Percentiles rank a stretch among this genome's conserved stretches.
These are phyloP conservation scores for Oryzias sinensis DNA, from an alignment of 2,797 vertebrate species.

Conservation along the genomic window DNA sequence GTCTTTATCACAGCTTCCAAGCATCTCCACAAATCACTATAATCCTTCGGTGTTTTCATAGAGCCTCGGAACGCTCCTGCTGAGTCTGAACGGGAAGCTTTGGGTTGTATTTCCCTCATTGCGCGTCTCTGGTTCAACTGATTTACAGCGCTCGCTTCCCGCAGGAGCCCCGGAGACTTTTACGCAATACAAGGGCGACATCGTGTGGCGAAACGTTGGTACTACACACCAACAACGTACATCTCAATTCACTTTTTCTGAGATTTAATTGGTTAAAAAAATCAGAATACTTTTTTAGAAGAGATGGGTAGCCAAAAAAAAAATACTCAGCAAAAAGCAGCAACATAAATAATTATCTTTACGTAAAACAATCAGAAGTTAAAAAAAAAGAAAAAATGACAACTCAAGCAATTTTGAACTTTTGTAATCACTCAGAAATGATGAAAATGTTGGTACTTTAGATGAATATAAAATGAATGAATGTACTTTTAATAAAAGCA, in stretches of 20 bases:
- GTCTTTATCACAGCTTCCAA: conserved; percentile 32
- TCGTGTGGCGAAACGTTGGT: conserved; percentile 26
- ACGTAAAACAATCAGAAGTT: too few relatives aligned
- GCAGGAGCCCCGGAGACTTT: fast-evolving
- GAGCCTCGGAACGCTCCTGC: conserved; percentile 14
- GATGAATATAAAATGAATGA: too few relatives aligned
- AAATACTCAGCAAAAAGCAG: too few relatives aligned
- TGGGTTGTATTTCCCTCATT: conserved; percentile 4
- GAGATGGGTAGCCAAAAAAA: too few relatives aligned
- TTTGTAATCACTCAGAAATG: too few relatives aligned
- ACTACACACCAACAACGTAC: conserved; percentile 1
- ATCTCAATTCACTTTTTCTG: background rate
- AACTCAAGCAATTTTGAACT: too few relatives aligned
- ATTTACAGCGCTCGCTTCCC: conserved; percentile 13
- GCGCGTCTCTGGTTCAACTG: conserved; percentile 12
- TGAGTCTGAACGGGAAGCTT: conserved; percentile 18
- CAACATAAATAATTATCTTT: too few relatives aligned
- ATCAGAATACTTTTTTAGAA: too few relatives aligned
- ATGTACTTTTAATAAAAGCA: too few relatives aligned
- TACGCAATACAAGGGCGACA: conserved; percentile 55
- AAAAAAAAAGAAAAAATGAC: too few relatives aligned
- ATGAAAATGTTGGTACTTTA: too few relatives aligned
- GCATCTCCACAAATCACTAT: conserved; percentile 43
- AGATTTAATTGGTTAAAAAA: too few relatives aligned
- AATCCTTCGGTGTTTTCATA: conserved; percentile 43